Evolutionary conservation across 2,797 vertebrate genomes (phyloP).

Genomic region (Psittacula derbiana): DNA sequence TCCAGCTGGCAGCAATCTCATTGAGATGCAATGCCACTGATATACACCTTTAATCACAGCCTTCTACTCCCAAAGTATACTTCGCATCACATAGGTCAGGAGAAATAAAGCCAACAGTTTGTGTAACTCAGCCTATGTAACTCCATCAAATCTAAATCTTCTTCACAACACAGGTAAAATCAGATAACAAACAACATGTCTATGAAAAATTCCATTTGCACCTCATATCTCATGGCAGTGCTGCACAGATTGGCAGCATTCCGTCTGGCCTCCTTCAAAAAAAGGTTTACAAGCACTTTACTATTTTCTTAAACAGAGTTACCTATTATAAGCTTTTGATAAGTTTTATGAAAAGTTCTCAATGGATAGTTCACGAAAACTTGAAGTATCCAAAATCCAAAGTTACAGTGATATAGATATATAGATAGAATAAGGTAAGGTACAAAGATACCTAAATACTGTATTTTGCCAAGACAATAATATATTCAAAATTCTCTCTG

Average conservation of each 20-base stretch:
- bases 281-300: not conserved
- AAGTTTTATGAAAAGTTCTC: not conserved
- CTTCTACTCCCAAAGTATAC: not conserved
- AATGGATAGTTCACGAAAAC: not conserved
- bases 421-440: not conserved
- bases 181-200: not conserved
- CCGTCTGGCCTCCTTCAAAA: not conserved
- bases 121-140: not conserved
- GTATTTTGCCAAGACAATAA: not conserved
- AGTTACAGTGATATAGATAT: not conserved
- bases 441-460: not conserved
- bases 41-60: not conserved
- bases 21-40: not conserved
- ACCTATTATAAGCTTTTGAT: not conserved
- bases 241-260: not conserved
- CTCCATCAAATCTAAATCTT: not conserved
- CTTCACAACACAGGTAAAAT: not conserved
- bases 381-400: not conserved
- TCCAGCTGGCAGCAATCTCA: conserved; percentile 4
- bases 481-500: not conserved
- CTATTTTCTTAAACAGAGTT: not conserved
- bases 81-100: not conserved
- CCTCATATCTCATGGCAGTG: not conserved
- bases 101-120: not conserved
- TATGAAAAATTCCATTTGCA: not conserved